These are phyloP conservation scores for Luperina testacea DNA, from an alignment of 2,888 invertebrate genomes.

Conservation along the genomic window DNA sequence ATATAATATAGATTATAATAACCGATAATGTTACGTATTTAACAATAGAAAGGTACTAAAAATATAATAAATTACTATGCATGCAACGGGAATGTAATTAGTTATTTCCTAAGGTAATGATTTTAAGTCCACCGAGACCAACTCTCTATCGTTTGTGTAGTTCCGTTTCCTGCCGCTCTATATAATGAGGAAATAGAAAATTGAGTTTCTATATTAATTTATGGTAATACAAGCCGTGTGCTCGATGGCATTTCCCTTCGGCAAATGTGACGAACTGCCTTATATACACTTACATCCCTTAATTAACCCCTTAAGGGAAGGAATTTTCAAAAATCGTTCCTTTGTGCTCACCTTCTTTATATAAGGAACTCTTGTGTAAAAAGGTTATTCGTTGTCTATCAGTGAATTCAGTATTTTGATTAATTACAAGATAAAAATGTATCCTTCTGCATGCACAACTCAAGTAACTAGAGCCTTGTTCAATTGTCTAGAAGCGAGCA, in stretches of 20 bases:
- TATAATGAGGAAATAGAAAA: conserved; percentile 17
- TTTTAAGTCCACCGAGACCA: conserved; percentile 38
- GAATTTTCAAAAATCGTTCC: not conserved
- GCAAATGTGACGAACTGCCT: not conserved
- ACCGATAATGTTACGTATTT: not conserved
- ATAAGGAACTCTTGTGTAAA: too few relatives aligned
- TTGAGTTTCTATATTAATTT: conserved; percentile 13
- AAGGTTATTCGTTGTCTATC: too few relatives aligned
- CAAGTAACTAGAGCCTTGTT: not conserved
- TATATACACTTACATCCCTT: not conserved
- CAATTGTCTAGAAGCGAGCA: not conserved
- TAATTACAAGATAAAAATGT: not conserved
- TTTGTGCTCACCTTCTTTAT: too few relatives aligned
- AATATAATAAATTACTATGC: not conserved
- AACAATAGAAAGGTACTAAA: conserved; percentile 21
- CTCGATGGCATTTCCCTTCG: not conserved
- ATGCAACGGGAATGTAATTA: not conserved
- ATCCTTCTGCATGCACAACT: not conserved
- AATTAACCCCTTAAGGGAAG: too few relatives aligned
- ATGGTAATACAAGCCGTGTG: not conserved
- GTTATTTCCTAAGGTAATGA: conserved; percentile 40
- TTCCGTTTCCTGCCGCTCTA: conserved; percentile 42
- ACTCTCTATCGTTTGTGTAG: conserved; percentile 29
- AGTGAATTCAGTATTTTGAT: too few relatives aligned
- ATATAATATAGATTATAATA: not conserved